phyloP scores from a whole-genome alignment of 2,113 vertebrate genomes.

The Epinephelus fuscoguttatus region DNA sequence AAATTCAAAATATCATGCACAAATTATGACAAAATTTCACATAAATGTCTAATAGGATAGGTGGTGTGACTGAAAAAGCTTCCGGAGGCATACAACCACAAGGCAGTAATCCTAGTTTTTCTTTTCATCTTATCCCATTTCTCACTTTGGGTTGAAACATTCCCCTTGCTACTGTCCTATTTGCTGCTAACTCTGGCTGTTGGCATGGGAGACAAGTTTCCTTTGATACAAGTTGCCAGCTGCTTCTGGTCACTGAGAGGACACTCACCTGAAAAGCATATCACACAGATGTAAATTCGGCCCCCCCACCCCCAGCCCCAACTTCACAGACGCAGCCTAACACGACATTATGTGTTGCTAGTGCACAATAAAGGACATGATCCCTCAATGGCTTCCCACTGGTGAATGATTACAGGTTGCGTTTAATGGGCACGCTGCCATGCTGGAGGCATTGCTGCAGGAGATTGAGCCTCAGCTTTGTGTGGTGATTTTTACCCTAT shows the following conservation, averaged over 20 bases:
- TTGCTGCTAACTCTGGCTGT: neutral
- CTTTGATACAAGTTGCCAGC: neutral
- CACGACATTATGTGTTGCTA: neutral
- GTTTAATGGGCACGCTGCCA: neutral
- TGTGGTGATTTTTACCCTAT: neutral
- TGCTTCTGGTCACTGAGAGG: neutral
- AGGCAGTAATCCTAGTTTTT: too few species aligned
- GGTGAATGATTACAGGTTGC: neutral
- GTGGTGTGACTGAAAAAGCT: too few species aligned
- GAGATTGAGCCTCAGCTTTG: neutral
- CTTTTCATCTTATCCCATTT: neutral
- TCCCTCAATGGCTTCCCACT: neutral
- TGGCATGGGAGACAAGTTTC: neutral
- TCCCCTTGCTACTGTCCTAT: neutral
- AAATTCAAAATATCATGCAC: too few species aligned
- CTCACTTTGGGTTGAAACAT: neutral
- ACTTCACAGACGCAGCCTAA: neutral
- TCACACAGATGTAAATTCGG: neutral
- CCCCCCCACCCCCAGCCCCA: neutral
- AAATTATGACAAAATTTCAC: too few species aligned
- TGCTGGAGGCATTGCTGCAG: neutral
- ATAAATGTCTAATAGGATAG: too few species aligned
- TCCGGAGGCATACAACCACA: too few species aligned
- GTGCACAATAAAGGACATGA: neutral
- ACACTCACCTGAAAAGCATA: neutral